A percentile compares a stretch with the other conserved stretches of the same genome.
phyloP scores from a whole-genome alignment of 2,113 vertebrate species.

The Ceyx cyanopectus region DNA sequence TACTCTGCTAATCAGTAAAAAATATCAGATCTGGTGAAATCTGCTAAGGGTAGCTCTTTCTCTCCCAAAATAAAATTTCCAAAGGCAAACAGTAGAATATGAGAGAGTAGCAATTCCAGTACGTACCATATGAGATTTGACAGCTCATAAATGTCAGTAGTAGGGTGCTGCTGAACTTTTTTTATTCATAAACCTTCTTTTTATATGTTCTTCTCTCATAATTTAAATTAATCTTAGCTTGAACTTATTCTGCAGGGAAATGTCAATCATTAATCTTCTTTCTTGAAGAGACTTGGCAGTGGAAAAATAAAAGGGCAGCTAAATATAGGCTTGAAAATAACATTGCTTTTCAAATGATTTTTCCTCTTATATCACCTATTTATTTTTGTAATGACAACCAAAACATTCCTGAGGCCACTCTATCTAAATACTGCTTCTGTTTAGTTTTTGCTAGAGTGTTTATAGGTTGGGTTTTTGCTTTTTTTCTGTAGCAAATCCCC shows the following conservation, averaged over 20 bases:
- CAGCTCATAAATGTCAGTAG: conserved; percentile 47
- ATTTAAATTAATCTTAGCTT: conserved; percentile 43
- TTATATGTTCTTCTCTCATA: conserved; percentile 17
- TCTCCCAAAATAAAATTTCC: background rate
- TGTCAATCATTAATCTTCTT: conserved; percentile 45
- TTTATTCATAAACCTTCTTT: conserved; percentile 36
- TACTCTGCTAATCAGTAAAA: background rate
- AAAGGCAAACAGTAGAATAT: background rate
- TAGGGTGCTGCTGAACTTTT: conserved; percentile 11
- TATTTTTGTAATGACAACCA: conserved; percentile 39
- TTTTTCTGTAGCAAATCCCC: background rate
- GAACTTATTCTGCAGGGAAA: conserved; percentile 24
- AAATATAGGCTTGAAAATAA: conserved; percentile 42
- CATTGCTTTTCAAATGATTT: background rate
- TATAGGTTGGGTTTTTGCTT: background rate
- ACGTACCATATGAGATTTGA: conserved; percentile 28
- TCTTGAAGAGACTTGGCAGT: conserved; percentile 20
- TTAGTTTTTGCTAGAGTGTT: conserved; percentile 14
- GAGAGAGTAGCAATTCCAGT: background rate
- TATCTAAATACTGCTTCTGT: conserved; percentile 10
- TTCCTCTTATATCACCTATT: conserved; percentile 33
- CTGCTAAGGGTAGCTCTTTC: background rate
- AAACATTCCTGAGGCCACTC: conserved; percentile 16
- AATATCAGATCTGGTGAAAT: conserved; percentile 14
- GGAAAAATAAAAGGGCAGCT: background rate